Base-by-base conservation (phyloP, 2,888 invertebrate genomes). In the Metopia argyrocephala region DNA sequence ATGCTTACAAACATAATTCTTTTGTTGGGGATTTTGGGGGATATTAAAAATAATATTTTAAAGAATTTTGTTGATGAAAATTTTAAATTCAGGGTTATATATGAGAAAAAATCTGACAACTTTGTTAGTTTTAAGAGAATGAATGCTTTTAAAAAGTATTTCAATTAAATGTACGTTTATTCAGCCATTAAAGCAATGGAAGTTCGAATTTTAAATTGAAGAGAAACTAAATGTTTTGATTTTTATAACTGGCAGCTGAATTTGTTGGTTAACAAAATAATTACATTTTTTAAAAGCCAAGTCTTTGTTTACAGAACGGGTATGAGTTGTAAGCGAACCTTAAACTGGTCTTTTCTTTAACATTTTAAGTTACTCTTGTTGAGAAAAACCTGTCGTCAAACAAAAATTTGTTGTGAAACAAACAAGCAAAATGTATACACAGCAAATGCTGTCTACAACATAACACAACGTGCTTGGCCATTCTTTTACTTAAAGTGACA, bases 351-450 rank as follows among this genome's bases (percentile, higher is more conserved):
- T 38, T 15, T 20, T 50, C 4, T 52, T 48, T 71, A 65, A 52
- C 45, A 65, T n/a, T n/a, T 28, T 28, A 2, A 52, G 65, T 65
- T 59, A 65, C 64, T 59, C 18, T 45, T 28, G 2, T 12, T 12
- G 12, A 54, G 38, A 38, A 9, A 9, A 12, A 15, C 38, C 15
- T 61, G 50, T 7, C n/a, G 20, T 62, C 64, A 69, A 64, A 70
- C 57, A 23, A 62, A 25, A 71, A 62, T 66, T 76, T 57, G 76
- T 71, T 71, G 50, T n/a, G n/a, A 27, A 48, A 57, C 15, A 21
- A n/a, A 62, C 57, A 27, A n/a, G 46, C 20, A 5, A 1, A n/a
- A 7, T 15, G 5, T 7, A 31, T 12, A 38, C 28, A n/a, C 7
- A 12, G 12, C 15, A 15, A 38, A 15, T 4, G 12, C 9, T 15